Conservation (phyloP, 1,140 invertebrate species). For the Cylas formicarius region DNA sequence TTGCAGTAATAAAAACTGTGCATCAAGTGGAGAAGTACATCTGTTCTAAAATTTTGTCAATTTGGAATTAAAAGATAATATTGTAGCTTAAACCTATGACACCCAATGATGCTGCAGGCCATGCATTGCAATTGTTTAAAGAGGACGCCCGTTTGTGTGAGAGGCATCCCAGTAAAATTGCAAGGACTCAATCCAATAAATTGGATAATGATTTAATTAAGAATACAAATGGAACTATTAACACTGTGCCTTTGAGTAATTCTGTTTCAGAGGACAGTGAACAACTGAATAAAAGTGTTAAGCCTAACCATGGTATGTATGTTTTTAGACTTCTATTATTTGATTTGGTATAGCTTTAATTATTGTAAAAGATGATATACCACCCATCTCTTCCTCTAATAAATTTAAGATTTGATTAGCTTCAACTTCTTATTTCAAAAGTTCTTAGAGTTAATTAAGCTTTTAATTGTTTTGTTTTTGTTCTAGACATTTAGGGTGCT, state of each 20-base stretch:
- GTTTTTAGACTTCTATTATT: too few species aligned
- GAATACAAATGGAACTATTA: constrained; percentile 1
- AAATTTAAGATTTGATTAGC: too few species aligned
- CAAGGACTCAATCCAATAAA: constrained; percentile 46
- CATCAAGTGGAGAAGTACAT: constrained; percentile 78
- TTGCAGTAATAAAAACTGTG: constrained; percentile 81
- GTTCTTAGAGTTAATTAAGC: too few species aligned
- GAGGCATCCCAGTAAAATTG: constrained; percentile 63
- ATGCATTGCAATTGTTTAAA: constrained; percentile 78
- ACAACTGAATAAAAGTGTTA: constrained; percentile 21
- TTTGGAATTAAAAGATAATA: constrained; percentile 4
- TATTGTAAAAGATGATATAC: too few species aligned
- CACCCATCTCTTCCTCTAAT: too few species aligned
- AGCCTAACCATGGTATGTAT: constrained; percentile 21
- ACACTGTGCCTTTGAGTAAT: constrained; percentile 27
- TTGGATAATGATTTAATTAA: constrained; percentile 6
- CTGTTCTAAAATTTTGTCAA: constrained; percentile 14
- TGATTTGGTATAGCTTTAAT: too few species aligned
- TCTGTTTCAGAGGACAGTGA: constrained; percentile 24
- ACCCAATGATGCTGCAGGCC: constrained; percentile 80
- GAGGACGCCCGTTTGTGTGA: constrained; percentile 78
- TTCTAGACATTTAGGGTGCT: too few species aligned
- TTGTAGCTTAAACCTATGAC: constrained; percentile 61
- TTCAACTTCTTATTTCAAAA: too few species aligned
- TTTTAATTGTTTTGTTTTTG: too few species aligned